Percentiles rank a stretch among this genome's conserved stretches.
These are phyloP conservation scores for Creontiades dilutus DNA, from an alignment of 2,888 invertebrate genomes.

Conservation along the genomic window DNA sequence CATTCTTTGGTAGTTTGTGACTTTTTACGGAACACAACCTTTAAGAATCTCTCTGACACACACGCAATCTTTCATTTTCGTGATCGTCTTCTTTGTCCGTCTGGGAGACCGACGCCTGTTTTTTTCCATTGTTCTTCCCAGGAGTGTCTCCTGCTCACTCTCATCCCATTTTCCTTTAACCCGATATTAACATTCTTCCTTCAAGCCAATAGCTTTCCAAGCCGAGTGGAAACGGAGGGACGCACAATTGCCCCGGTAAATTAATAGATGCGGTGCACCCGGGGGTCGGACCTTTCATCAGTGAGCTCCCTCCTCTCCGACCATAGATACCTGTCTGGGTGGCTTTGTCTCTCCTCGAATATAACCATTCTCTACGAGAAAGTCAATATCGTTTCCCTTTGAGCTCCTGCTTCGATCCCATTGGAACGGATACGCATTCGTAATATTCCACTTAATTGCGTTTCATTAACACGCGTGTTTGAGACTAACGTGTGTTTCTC, in stretches of 20 bases:
- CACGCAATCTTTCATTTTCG: not conserved
- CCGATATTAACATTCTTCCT: conserved; percentile 33
- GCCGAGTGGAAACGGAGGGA: not conserved
- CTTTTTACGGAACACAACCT: conserved; percentile 17
- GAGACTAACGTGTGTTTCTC: too few species aligned
- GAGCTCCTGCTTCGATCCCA: not conserved
- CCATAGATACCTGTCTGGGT: conserved; percentile 6
- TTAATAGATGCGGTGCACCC: conserved; percentile 34
- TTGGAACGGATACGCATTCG: not conserved
- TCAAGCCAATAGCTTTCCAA: not conserved
- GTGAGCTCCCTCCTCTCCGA: not conserved
- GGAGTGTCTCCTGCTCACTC: not conserved
- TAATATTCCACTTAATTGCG: not conserved
- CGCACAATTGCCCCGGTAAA: conserved; percentile 9
- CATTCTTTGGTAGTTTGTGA: not conserved
- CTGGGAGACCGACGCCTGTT: not conserved
- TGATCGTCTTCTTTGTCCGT: not conserved
- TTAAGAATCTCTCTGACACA: not conserved
- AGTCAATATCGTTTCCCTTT: not conserved
- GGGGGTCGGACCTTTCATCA: conserved; percentile 21
- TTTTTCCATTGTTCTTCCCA: too few species aligned
- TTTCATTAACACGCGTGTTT: not conserved
- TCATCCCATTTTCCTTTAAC: not conserved
- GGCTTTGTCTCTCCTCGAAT: not conserved
- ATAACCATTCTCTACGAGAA: not conserved